Evolutionary conservation across 1,140 invertebrate species (phyloP).

Genomic region (Drosophila nigromelanica): DNA sequence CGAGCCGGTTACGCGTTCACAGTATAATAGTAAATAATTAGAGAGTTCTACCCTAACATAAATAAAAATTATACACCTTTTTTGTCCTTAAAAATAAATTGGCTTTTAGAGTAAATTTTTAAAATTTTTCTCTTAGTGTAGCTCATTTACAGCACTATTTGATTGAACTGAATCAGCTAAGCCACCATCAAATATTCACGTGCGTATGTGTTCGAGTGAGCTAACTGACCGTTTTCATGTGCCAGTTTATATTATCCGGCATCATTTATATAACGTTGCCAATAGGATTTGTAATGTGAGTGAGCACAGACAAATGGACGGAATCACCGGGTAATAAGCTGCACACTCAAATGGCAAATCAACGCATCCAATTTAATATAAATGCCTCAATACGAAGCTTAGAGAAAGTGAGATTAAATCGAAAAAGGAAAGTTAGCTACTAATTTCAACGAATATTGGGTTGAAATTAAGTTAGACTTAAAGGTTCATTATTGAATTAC

Average conservation of each 20-base stretch:
- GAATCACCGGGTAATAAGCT: constrained; percentile 50
- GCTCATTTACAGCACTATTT: constrained; percentile 43
- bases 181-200: constrained; percentile 34
- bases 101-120: too few relatives aligned
- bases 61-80: too few relatives aligned
- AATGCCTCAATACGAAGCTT: background rate
- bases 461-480: too few relatives aligned
- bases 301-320: constrained; percentile 36
- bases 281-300: constrained; percentile 63
- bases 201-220: constrained; percentile 12
- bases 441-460: background rate
- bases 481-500: too few relatives aligned
- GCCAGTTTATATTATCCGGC: constrained; percentile 54
- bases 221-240: constrained; percentile 54
- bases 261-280: constrained; percentile 70
- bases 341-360: constrained; percentile 29
- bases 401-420: background rate
- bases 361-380: constrained; percentile 1
- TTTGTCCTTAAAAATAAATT: too few relatives aligned
- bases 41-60: too few relatives aligned
- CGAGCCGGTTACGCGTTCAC: too few relatives aligned
- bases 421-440: background rate
- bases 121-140: background rate
- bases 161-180: constrained; percentile 68
- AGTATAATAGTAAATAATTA: too few relatives aligned